Evolutionary conservation across 1,140 invertebrate genomes (phyloP).

Genomic region (Aphelenchoides avenae): DNA sequence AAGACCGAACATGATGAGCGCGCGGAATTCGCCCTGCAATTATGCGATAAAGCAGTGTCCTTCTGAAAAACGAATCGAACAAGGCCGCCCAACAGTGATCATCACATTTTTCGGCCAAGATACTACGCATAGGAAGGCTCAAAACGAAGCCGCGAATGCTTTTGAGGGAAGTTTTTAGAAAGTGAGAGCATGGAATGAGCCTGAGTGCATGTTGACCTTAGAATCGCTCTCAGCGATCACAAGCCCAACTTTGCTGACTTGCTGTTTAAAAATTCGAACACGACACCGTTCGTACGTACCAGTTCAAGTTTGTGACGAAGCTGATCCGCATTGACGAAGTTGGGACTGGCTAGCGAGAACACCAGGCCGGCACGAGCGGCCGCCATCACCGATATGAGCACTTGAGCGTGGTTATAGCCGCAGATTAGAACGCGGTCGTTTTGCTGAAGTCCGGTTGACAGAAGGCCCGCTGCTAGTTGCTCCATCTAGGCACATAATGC

Average conservation of each 20-base stretch:
- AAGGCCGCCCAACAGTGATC: too few relatives aligned
- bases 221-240: too few relatives aligned
- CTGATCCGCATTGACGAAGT: slow-evolving; percentile 42
- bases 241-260: too few relatives aligned
- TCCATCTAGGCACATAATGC: slow-evolving; percentile 51
- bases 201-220: too few relatives aligned
- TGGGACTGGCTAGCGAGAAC: slow-evolving; percentile 52
- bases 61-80: slow-evolving; percentile 20
- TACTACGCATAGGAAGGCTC: too few relatives aligned
- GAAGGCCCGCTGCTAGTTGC: slow-evolving; percentile 49
- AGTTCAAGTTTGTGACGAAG: slow-evolving; percentile 38
- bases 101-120: too few relatives aligned
- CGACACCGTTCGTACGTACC: too few relatives aligned
- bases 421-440: slow-evolving; percentile 49
- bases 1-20: slow-evolving; percentile 42
- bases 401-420: slow-evolving; percentile 47
- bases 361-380: slow-evolving; percentile 48
- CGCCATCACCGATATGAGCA: slow-evolving; percentile 46
- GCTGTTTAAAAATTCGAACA: too few relatives aligned
- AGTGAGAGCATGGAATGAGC: too few relatives aligned
- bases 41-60: background rate
- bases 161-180: too few relatives aligned
- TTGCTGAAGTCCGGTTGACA: slow-evolving; percentile 41
- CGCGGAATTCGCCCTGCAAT: slow-evolving; percentile 49
- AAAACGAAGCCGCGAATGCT: too few relatives aligned